phyloP scores from a whole-genome alignment of 1,140 invertebrate genomes.

The Plectrocnemia conspersa region DNA sequence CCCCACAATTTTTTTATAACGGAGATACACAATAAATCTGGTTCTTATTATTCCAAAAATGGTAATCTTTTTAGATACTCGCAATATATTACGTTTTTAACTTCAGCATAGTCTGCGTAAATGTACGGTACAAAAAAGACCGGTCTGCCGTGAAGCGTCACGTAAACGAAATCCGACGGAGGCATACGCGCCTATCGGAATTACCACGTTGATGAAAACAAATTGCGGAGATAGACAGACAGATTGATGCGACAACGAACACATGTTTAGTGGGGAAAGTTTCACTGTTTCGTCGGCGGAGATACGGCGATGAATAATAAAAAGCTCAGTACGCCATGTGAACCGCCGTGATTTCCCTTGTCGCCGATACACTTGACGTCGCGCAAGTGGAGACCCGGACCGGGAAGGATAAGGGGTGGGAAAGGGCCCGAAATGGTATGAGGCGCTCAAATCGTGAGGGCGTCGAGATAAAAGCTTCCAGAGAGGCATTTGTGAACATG shows the following conservation, averaged over 20 bases:
- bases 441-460: not conserved
- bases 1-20: too few relatives aligned
- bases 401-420: not conserved
- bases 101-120: too few relatives aligned
- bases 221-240: constrained; percentile 5
- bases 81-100: too few relatives aligned
- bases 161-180: not conserved
- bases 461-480: not conserved
- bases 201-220: constrained; percentile 2
- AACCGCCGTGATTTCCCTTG: constrained; percentile 26
- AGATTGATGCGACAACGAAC: constrained; percentile 4
- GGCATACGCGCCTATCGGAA: not conserved
- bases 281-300: constrained; percentile 5
- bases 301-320: constrained; percentile 25
- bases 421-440: not conserved
- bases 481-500: constrained; percentile 4
- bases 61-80: too few relatives aligned
- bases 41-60: too few relatives aligned
- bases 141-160: too few relatives aligned
- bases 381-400: constrained; percentile 2
- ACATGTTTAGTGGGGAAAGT: constrained; percentile 6
- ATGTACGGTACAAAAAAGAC: too few relatives aligned
- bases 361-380: constrained; percentile 23
- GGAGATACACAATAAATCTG: too few relatives aligned
- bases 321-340: constrained; percentile 21